These are phyloP conservation scores for Bovichtus variegatus DNA, from an alignment of 2,797 vertebrate genomes.

Conservation along the genomic window DNA sequence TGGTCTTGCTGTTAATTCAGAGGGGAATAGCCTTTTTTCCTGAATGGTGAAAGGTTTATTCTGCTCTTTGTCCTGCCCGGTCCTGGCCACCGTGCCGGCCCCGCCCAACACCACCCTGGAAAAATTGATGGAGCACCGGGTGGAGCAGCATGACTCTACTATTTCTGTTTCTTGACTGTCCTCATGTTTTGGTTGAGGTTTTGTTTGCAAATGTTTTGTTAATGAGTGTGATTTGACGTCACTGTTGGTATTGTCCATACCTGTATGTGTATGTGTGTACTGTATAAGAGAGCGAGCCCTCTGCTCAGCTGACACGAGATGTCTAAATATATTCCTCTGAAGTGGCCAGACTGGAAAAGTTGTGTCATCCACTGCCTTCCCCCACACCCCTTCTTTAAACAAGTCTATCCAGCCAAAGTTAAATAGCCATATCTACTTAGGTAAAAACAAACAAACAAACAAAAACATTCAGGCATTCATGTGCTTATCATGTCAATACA, in stretches of 20 bases:
- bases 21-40: background rate
- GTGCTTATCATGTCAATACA: slow-evolving; percentile 5
- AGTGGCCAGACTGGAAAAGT: slow-evolving; percentile 74
- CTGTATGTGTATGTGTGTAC: background rate
- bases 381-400: slow-evolving; percentile 50
- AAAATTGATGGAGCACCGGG: slow-evolving; percentile 5
- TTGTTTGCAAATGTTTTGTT: slow-evolving; percentile 24
- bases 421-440: slow-evolving; percentile 32
- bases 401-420: slow-evolving; percentile 46
- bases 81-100: slow-evolving; percentile 4
- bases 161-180: slow-evolving; percentile 21
- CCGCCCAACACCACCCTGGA: slow-evolving; percentile 30
- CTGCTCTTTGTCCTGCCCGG: slow-evolving; percentile 21
- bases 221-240: slow-evolving; percentile 20
- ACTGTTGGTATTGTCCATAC: background rate
- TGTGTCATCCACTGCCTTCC: slow-evolving; percentile 49
- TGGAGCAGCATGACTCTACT: slow-evolving; percentile 14
- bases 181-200: background rate
- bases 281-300: slow-evolving; percentile 21
- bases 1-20: slow-evolving; percentile 4
- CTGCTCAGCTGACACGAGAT: slow-evolving; percentile 67
- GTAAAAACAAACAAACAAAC: too few species aligned
- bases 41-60: slow-evolving; percentile 14
- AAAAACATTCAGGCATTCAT: background rate
- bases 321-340: slow-evolving; percentile 75